Conservation (phyloP, 2,888 invertebrate species). For the Leptarthrus brevirostris region DNA sequence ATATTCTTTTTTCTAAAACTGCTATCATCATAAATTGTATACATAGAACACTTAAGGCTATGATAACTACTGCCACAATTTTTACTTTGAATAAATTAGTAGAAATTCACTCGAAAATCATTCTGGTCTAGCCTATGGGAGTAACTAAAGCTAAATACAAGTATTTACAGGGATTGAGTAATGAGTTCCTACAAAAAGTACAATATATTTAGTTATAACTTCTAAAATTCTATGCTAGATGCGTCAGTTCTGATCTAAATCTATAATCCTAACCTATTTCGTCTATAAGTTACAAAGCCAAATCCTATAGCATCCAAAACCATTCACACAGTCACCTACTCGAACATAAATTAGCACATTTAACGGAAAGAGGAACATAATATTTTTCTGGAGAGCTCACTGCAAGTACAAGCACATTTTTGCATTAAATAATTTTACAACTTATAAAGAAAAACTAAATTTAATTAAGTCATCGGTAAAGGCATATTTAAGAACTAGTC, state of each 20-base stretch:
- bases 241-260: constrained; percentile 21
- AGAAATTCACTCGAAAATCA: neutral
- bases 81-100: constrained; percentile 26
- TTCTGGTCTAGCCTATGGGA: neutral
- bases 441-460: constrained; percentile 28
- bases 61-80: constrained; percentile 20
- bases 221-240: neutral
- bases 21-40: neutral
- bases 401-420: constrained; percentile 27
- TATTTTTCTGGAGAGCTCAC: constrained; percentile 20
- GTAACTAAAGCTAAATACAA: constrained; percentile 11
- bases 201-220: neutral
- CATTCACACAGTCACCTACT: constrained; percentile 43
- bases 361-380: constrained; percentile 44
- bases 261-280: neutral
- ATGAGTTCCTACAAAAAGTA: constrained; percentile 35
- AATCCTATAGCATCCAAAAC: constrained; percentile 19
- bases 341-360: constrained; percentile 40
- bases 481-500: constrained; percentile 10
- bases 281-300: constrained; percentile 34
- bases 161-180: constrained; percentile 17
- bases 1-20: too few relatives aligned
- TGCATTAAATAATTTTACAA: constrained; percentile 24
- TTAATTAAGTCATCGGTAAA: constrained; percentile 35
- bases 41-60: constrained; percentile 9